Evolutionary conservation across 2,888 invertebrate species (phyloP).

Genomic region (Mimas tiliae): DNA sequence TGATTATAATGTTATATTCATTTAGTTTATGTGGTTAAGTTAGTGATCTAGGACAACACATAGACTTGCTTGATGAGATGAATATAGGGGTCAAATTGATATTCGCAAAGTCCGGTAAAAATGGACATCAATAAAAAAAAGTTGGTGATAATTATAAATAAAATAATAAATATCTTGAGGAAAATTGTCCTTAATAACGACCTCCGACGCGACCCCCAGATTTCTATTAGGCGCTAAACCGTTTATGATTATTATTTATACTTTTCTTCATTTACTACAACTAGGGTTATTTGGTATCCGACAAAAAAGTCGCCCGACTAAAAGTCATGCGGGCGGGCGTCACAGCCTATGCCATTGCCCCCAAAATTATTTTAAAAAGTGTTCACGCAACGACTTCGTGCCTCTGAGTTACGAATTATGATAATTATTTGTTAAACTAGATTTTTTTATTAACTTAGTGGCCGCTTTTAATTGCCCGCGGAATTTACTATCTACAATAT

Average conservation of each 20-base stretch:
- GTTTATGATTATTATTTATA: too few relatives aligned
- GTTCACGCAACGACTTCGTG: constrained; percentile 14
- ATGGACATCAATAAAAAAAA: too few relatives aligned
- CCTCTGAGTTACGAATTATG: constrained; percentile 11
- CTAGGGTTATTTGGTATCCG: neutral
- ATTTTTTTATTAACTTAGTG: constrained; percentile 16
- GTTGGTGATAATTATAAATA: too few relatives aligned
- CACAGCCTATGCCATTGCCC: neutral
- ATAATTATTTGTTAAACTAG: constrained; percentile 24
- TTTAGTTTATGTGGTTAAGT: too few relatives aligned
- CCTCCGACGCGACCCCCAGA: neutral
- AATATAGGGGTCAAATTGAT: too few relatives aligned
- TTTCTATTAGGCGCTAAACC: too few relatives aligned
- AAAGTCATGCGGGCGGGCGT: neutral
- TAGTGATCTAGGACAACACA: too few relatives aligned
- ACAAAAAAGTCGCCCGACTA: neutral
- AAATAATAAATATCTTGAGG: neutral
- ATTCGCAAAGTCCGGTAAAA: too few relatives aligned
- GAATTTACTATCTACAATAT: neutral
- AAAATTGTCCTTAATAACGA: neutral
- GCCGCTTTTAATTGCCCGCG: constrained; percentile 19
- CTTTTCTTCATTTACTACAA: too few relatives aligned
- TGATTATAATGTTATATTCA: too few relatives aligned
- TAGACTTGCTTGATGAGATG: too few relatives aligned
- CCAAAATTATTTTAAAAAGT: constrained; percentile 15